These are phyloP conservation scores for Eristalis intricaria DNA, from an alignment of 2,888 invertebrate species.

Conservation along the genomic window DNA sequence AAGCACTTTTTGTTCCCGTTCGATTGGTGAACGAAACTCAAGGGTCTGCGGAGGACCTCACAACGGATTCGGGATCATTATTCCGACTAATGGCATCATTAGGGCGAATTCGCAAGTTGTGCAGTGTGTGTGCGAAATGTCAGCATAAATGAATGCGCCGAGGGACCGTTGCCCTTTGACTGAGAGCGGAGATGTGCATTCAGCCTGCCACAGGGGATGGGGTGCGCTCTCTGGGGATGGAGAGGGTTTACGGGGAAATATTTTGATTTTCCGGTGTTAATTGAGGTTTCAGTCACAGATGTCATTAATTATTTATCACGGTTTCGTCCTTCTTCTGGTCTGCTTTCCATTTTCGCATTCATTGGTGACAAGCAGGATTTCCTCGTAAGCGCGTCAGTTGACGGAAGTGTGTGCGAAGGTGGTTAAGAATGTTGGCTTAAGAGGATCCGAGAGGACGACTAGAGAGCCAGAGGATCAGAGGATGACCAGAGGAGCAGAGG, in stretches of 20 bases:
- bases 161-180: slow-evolving; percentile 6
- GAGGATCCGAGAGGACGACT: too few relatives aligned
- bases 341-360: background rate
- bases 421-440: background rate
- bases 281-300: slow-evolving; percentile 57
- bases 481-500: too few relatives aligned
- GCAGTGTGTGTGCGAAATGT: slow-evolving; percentile 47
- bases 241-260: slow-evolving; percentile 48
- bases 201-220: background rate
- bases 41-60: slow-evolving; percentile 71
- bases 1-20: background rate
- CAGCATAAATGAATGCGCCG: slow-evolving; percentile 20
- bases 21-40: slow-evolving; percentile 38
- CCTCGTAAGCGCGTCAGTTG: background rate
- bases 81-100: slow-evolving; percentile 67
- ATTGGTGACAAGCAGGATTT: background rate
- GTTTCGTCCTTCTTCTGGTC: background rate
- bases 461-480: too few relatives aligned
- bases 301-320: slow-evolving; percentile 45
- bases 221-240: slow-evolving; percentile 55
- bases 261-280: slow-evolving; percentile 61
- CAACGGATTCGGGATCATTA: slow-evolving; percentile 51
- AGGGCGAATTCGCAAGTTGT: slow-evolving; percentile 61
- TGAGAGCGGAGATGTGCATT: background rate
- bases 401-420: background rate